Base-by-base conservation (phyloP, 2,113 vertebrate genomes). In the Apaloderma vittatum region DNA sequence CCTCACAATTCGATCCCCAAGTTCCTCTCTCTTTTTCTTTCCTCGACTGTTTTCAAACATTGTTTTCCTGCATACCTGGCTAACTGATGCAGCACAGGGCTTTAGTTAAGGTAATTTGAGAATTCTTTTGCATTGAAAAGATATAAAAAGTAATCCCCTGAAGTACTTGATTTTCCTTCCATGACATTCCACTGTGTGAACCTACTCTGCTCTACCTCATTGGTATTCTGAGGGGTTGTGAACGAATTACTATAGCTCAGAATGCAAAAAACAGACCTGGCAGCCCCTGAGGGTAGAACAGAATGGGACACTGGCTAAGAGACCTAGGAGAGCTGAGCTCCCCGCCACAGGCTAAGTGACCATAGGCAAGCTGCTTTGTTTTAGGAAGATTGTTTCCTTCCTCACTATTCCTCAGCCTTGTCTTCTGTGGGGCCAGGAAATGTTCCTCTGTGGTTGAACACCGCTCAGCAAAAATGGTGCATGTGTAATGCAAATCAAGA, bases 71-170 rank as follows among this genome's bases (percentile, higher is more conserved):
- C 49, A 83, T 59, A 90, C 59, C 68, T 65, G 46, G 59, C 75
- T 88, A 74, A 65, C 55, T 7, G 22, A 76, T 61, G 63, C 21
- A 63, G 26, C 75, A 63, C 61, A 70, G 72, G 51, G 91, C 76
- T 94, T 93, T 71, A 75, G 48, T 87, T 95, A 74, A 96, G 74
- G 92, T 84, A 93, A 96, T 95, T 83, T 95, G 68, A 96, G 93
- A 89, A 77, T 93, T 93, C 51, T 51, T 93, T 70, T 89, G 75
- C 82, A 97, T 67, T 94, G 88, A 90, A 95, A 96, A 91, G 15
- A 34, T 89, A 92, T 93, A 80, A 94, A 85, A 96, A 84, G 30
- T 92, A 96, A 94, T 92, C 74, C 90, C 46, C 88, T 72, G 14
- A 51, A 90, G 93, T 72, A 89, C 67, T 58, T 88, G 73, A 72